Evolutionary conservation across 2,888 invertebrate species (phyloP).

Genomic region (Dryocosmus kuriphilus): DNA sequence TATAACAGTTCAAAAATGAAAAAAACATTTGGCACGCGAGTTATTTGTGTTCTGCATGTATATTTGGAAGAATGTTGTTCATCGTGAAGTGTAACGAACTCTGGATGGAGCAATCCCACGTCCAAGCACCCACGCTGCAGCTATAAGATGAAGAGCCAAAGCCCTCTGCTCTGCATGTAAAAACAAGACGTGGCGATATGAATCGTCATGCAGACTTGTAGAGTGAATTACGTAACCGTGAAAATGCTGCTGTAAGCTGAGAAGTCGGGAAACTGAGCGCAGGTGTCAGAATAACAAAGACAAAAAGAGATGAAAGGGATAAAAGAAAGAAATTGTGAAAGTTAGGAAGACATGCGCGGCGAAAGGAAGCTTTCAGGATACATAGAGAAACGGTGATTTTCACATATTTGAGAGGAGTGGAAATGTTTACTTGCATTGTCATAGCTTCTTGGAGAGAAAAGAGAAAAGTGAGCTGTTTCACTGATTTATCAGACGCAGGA

Average conservation of each 20-base stretch:
- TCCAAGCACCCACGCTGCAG: slow-evolving; percentile 46
- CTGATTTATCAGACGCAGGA: neutral
- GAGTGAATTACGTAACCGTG: slow-evolving; percentile 47
- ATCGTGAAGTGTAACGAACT: slow-evolving; percentile 49
- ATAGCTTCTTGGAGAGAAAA: neutral
- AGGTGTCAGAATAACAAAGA: neutral
- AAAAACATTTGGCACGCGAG: neutral
- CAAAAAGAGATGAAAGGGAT: neutral
- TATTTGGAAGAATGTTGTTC: neutral
- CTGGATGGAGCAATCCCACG: slow-evolving; percentile 50
- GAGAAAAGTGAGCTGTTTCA: neutral
- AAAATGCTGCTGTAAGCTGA: slow-evolving; percentile 46
- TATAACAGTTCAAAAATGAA: neutral
- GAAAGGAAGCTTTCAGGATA: neutral
- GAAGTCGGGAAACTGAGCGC: slow-evolving; percentile 44
- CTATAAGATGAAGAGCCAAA: slow-evolving; percentile 44
- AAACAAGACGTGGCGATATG: slow-evolving; percentile 42
- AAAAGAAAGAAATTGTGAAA: neutral
- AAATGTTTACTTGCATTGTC: neutral
- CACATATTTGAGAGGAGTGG: neutral
- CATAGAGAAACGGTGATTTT: neutral
- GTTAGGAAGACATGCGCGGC: neutral
- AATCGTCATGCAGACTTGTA: slow-evolving; percentile 40
- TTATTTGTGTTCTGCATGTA: neutral
- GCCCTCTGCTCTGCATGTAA: neutral